Evolutionary conservation across 2,113 vertebrate species (phyloP), one percentile per base, ranked within the genome.

Genomic region (Malurus melanocephalus): DNA sequence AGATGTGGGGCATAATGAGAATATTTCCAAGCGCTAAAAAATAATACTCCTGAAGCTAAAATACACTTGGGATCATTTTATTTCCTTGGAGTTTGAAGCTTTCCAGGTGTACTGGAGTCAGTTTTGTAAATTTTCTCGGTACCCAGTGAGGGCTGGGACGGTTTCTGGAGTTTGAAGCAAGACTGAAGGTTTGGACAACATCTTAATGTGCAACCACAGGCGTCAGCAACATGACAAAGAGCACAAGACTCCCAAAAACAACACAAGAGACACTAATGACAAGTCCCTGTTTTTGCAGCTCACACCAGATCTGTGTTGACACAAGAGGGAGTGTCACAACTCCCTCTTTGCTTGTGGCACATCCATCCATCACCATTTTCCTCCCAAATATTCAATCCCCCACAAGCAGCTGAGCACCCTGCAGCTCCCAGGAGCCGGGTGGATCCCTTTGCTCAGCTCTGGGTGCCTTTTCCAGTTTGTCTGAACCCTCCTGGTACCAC

Each of bases 251-350:
- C 28, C 43, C 5, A 56, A 28, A 2, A 18, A 40, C 3, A 6
- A 17, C 71, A 48, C 52, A 15, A 45, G 43, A 43, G 22, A 40
- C 3, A 7, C 48, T 56, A 52, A 45, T 0, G 2, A 1, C 6
- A 16, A 7, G 7, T 42, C 49, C 62, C 42, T 30, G 16, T 11
- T 61, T 28, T 28, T 67, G 80, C 5, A 4, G 48, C 55, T 87
- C 3, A 1, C 5, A 10, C 16, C 0, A 3, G 21, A 18, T n/a
- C 49, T 35, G 33, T 0, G 3, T 24, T 52, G n/a, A n/a, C n/a
- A n/a, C n/a, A n/a, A n/a, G n/a, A n/a, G 77, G 57, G 35, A 32
- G 7, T 2, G 2, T 13, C 42, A 68, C 74, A 15, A 19, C 77
- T 42, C 71, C 56, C 26, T 66, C 21, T 75, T 65, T 8, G 8